Base-by-base conservation (phyloP, 2,113 vertebrate species). In the Centrocercus urophasianus region DNA sequence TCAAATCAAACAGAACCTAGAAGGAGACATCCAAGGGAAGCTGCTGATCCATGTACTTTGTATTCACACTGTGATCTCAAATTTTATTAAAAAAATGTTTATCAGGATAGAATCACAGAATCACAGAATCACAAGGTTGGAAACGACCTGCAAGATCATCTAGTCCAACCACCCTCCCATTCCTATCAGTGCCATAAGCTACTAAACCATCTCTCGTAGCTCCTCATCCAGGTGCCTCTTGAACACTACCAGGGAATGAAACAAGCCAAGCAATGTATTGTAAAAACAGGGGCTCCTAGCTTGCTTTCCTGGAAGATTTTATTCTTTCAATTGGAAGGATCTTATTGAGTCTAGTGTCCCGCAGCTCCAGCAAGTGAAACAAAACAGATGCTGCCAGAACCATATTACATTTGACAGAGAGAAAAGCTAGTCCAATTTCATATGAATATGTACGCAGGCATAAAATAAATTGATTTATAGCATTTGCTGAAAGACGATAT, bases 291-390 rank as follows among this genome's bases (percentile, higher is more conserved):
- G 82, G 38, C 72, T 94, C 13, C 38, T 64, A 69, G 50, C 72
- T 86, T 1, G 5, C 40, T 93, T 95, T 91, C 60, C 64, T 80
- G 67, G 43, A 82, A 95, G 82, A 52, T 79, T 95, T 96, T 65
- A 83, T 42, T 61, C 79, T 71, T 95, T 87, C 75, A 77, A 91
- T 88, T 83, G 52, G 72, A 95, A 86, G 95, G 74, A 80, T 69
- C 64, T 85, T 78, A 80, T 60, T 76, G 79, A 91, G 69, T 50
- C 42, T 80, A 28, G 36, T 85, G 66, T 95, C 65, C 87, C 91
- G 81, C 34, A 64, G 65, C 67, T 78, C 56, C 27, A 74, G 65
- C 75, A 88, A 14, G 12, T 71, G 75, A 93, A 93, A 91, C 50
- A 71, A 91, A 94, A 57, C 75, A 91, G 78, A 83, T 86, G 50